Base-by-base conservation (phyloP, 2,113 vertebrate genomes). In the Myodes glareolus region DNA sequence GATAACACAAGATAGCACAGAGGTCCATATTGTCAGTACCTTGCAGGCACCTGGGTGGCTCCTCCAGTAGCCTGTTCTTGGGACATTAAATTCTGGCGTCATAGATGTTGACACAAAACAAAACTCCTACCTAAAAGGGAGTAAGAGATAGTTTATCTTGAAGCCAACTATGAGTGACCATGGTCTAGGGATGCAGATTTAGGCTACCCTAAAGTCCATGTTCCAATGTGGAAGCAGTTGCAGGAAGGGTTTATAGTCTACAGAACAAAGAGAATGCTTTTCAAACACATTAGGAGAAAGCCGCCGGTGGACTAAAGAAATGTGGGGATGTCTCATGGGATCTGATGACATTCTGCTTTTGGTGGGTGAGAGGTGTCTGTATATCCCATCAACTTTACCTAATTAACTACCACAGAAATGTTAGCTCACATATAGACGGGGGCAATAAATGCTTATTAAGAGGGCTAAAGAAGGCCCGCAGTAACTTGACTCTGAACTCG, bases 301-400 rank as follows among this genome's bases (percentile, higher is more conserved):
- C 23, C n/a, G 36, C 23, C 14, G 55, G 33, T 82, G 52, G 5
- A 39, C 25, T 39, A 61, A 82, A 39, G 52, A 21, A 61, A 61
- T 39, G 19, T 8, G 23, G 21, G 21, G 27, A 2, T 2, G 33
- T 5, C 21, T 81, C 33, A 12, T 1, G 19, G 0, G 23, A 6
- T 61, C 52, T 82, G 80, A 61, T 61, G 52, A 14, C 36, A 61
- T 3, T n/a, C 52, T 58, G 80, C 33, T 82, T 19, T 61, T 14
- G 11, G 36, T 61, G 36, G 36, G 55, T 58, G 55, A 61, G 80
- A 61, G 36, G 55, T 61, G 11, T 39, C 21, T n/a, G 55, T 61
- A 82, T 12, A 61, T 58, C 33, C 52, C 52, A 61, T 61, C 36
- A n/a, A 39, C 36, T 82, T 82, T 27, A 27, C 36, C 80, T 82